Evolutionary conservation across 2,113 vertebrate genomes (phyloP), one percentile per base, ranked within the genome.

Genomic region (Engraulis encrasicolus): DNA sequence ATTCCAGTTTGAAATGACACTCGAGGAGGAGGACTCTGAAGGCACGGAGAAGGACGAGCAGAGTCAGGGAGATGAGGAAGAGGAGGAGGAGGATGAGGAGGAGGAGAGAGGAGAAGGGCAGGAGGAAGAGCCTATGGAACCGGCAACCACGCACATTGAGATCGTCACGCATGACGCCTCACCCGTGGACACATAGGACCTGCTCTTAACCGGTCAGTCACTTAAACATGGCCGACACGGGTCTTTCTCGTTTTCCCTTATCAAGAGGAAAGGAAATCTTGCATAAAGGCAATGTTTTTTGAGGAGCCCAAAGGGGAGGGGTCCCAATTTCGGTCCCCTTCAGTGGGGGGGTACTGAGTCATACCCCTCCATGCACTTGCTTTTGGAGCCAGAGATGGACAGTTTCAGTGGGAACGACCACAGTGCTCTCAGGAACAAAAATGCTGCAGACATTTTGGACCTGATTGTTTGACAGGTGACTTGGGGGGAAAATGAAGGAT

Each of bases 1-100:
- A 83, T 99, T 99, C 91, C 98, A 99, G 50, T 99, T 99, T 38
- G 98, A 99, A 91, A 95, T 99, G 84, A 99, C 98, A 0, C 91
- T 99, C 78, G 98, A 99, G 93, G 98, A 99, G 90, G 98, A 99
- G 89, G 95, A 99, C 82, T 96, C 96, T 0, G 97, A 99, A 3
- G 97, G 97, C 7, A 96, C 96, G 0, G 97, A 99, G 78, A 98
- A 96, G 89, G 96, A 98, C 0, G 94, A 91, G 66, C 87, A 87
- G 34, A 89, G 93, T 0, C 93, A 95, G 17, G 91, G 90, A 2
- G 97, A 98, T 7, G 98, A 98, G 88, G 97, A 98, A 80, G 97
- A 99, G 50, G 93, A 97, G 0, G 96, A 95, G 0, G 97, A 97
- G 1, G 96, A 45, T 5, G 40, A 96, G 1, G 94, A 93, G 0